phyloP scores from a whole-genome alignment of 2,888 invertebrate genomes.

The Cheilosia variabilis region DNA sequence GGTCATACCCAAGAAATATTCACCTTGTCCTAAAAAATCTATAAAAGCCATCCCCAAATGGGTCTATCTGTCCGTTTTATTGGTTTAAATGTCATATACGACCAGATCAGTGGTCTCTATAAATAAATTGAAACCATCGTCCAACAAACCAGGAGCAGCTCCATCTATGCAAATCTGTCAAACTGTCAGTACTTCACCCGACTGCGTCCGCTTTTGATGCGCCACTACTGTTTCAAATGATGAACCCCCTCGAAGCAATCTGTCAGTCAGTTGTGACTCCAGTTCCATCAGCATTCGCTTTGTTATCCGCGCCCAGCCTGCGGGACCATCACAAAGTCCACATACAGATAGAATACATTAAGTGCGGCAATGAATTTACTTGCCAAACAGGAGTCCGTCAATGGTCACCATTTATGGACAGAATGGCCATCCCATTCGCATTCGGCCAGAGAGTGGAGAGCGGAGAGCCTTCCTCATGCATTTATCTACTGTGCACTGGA shows the following conservation, averaged over 20 bases:
- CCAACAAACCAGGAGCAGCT: too few species aligned
- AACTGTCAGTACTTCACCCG: too few species aligned
- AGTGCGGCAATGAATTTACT: constrained; percentile 44
- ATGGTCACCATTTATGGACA: constrained; percentile 59
- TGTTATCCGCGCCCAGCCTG: constrained; percentile 27
- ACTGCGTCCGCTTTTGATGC: not conserved
- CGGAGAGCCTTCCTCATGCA: constrained; percentile 1
- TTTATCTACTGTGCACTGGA: constrained; percentile 5
- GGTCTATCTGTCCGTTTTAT: too few species aligned
- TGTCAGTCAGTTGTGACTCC: constrained; percentile 22
- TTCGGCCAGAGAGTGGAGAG: not conserved
- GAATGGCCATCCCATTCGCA: constrained; percentile 48
- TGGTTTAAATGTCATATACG: too few species aligned
- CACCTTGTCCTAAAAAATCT: too few species aligned
- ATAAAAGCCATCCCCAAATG: too few species aligned
- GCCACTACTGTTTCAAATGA: constrained; percentile 25
- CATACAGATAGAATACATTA: constrained; percentile 28
- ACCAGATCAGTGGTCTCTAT: too few species aligned
- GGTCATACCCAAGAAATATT: too few species aligned
- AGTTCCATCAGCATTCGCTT: constrained; percentile 5
- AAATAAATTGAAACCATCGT: too few species aligned
- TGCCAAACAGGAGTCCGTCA: constrained; percentile 63
- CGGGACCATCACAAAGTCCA: constrained; percentile 8
- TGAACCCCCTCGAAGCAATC: constrained; percentile 18
- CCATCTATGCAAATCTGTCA: too few species aligned